These are phyloP conservation scores for Drosophila atripex DNA, from an alignment of 2,888 invertebrate genomes.

Conservation along the genomic window DNA sequence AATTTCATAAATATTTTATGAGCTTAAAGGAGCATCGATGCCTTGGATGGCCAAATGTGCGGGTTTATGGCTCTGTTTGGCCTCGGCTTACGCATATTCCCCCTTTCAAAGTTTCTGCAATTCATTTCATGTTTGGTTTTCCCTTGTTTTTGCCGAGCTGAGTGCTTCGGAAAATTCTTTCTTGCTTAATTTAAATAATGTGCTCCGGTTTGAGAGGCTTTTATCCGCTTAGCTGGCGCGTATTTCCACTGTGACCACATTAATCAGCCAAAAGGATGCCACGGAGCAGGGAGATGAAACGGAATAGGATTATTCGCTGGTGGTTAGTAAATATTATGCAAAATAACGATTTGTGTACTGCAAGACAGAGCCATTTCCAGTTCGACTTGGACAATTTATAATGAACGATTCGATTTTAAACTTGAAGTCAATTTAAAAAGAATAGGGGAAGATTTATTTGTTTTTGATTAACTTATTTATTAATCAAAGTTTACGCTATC, in stretches of 20 bases:
- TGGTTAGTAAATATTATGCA: conserved; percentile 16
- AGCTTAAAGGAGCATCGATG: conserved; percentile 55
- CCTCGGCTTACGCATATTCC: conserved; percentile 30
- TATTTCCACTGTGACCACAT: conserved; percentile 27
- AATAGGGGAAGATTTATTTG: too few relatives aligned
- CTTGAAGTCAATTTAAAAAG: too few relatives aligned
- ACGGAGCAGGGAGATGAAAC: not conserved
- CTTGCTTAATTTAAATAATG: conserved; percentile 40
- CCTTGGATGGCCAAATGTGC: not conserved
- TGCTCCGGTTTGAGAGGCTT: conserved; percentile 15
- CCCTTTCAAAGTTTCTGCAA: conserved; percentile 14
- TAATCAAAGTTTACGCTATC: too few relatives aligned
- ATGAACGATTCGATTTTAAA: not conserved
- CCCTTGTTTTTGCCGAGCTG: conserved; percentile 2
- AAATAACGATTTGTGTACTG: not conserved
- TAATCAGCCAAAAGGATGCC: conserved; percentile 12
- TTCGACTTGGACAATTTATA: not conserved
- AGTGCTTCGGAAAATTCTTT: conserved; percentile 14
- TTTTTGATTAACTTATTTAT: too few relatives aligned
- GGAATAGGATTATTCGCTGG: conserved; percentile 14
- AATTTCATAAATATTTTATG: conserved; percentile 71
- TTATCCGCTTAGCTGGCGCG: conserved; percentile 29
- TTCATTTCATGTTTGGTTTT: conserved; percentile 30
- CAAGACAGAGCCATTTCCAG: not conserved
- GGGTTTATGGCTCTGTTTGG: conserved; percentile 23